These are phyloP conservation scores for Dinothrombium tinctorium DNA, from an alignment of 1,140 invertebrate genomes.

Conservation along the genomic window DNA sequence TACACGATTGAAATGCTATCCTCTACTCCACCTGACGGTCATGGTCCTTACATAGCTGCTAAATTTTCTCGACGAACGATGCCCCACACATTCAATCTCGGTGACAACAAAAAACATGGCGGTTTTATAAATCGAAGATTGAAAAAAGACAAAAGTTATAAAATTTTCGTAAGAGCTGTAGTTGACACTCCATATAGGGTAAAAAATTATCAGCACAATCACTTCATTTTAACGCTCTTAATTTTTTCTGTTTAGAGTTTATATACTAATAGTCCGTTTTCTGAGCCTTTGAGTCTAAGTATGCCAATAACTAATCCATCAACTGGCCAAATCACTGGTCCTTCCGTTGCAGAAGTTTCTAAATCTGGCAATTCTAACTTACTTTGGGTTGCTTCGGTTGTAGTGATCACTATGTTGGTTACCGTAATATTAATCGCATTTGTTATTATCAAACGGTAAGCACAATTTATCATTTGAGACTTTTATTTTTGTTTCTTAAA, in stretches of 20 bases:
- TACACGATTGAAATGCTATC: slow-evolving; percentile 50
- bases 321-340: slow-evolving; percentile 9
- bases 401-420: slow-evolving; percentile 36
- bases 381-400: slow-evolving; percentile 34
- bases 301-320: slow-evolving; percentile 11
- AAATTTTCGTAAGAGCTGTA: slow-evolving; percentile 77
- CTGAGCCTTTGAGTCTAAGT: slow-evolving; percentile 57
- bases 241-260: slow-evolving; percentile 32
- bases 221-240: neutral
- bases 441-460: slow-evolving; percentile 34
- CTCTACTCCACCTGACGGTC: slow-evolving; percentile 17
- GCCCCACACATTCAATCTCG: slow-evolving; percentile 68
- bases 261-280: slow-evolving; percentile 84
- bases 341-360: slow-evolving; percentile 12
- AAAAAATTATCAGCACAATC: slow-evolving; percentile 11
- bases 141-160: slow-evolving; percentile 51
- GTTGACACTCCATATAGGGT: slow-evolving; percentile 76
- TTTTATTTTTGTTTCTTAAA: slow-evolving; percentile 2
- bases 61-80: slow-evolving; percentile 74
- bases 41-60: slow-evolving; percentile 68
- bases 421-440: slow-evolving; percentile 10
- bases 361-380: slow-evolving; percentile 9
- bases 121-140: slow-evolving; percentile 67
- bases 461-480: neutral
- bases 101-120: slow-evolving; percentile 64